Percentiles rank a stretch among this genome's conserved stretches.
Evolutionary conservation across 2,113 vertebrate genomes (phyloP).

Genomic region (Cynopterus brachyotis): DNA sequence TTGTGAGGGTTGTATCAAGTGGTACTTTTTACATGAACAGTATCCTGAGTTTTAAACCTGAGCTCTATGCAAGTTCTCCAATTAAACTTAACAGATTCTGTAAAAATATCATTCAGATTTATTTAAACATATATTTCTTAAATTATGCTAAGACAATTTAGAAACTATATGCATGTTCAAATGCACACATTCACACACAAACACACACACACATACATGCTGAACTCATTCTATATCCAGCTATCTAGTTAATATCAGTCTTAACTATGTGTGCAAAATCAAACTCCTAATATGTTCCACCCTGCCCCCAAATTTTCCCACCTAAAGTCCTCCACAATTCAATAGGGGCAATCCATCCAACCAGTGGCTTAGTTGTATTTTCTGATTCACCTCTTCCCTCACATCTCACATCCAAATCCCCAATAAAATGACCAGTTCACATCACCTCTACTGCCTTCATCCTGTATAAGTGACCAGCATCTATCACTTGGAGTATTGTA

Average conservation of each 20-base stretch:
- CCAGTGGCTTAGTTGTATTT: background rate
- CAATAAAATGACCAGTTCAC: background rate
- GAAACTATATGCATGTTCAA: background rate
- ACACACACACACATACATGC: background rate
- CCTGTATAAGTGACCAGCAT: background rate
- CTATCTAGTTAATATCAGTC: background rate
- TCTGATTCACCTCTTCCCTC: background rate
- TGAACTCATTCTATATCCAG: background rate
- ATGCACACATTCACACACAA: background rate
- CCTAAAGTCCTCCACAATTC: background rate
- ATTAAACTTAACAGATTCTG: background rate
- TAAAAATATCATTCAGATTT: background rate
- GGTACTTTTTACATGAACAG: background rate
- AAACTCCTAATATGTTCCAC: background rate
- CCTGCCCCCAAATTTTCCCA: background rate
- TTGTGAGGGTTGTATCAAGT: background rate
- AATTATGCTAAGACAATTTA: slow-evolving; percentile 18
- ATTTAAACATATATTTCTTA: slow-evolving; percentile 1
- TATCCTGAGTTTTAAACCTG: background rate
- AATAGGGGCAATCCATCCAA: background rate
- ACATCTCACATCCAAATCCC: background rate
- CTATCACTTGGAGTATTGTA: background rate
- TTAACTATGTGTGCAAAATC: background rate
- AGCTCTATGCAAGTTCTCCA: background rate
- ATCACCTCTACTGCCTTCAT: background rate